A percentile compares a stretch with the other conserved stretches of the same genome.
Evolutionary conservation across 2,888 invertebrate genomes (phyloP).

Genomic region (Spisula solida): DNA sequence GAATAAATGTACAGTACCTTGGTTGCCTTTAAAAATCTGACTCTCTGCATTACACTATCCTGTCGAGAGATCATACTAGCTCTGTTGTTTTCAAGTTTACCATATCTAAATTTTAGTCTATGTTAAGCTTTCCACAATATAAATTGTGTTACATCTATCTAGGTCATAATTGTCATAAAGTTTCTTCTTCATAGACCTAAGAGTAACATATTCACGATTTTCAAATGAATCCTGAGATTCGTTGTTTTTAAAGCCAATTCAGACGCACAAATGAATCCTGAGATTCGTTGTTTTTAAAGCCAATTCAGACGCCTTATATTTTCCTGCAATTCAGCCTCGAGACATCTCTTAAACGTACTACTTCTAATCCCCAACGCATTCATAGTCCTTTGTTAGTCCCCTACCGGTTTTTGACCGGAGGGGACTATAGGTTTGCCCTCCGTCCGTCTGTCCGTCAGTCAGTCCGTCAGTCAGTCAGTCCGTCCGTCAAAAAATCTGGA

Average conservation of each 20-base stretch:
- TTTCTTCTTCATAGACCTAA: neutral
- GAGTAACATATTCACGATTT: neutral
- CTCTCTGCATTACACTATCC: neutral
- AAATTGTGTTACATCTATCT: neutral
- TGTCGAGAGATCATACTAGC: neutral
- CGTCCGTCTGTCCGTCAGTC: too few relatives aligned
- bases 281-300: neutral
- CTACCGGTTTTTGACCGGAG: too few relatives aligned
- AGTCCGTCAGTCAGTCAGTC: too few relatives aligned
- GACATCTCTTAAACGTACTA: neutral
- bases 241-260: neutral
- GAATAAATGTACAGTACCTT: too few relatives aligned
- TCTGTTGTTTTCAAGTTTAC: neutral
- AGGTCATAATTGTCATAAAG: neutral
- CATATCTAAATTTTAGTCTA: neutral
- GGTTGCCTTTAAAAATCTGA: too few relatives aligned
- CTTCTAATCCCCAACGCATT: neutral
- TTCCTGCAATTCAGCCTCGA: neutral
- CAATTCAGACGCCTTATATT: neutral
- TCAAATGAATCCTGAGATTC: neutral
- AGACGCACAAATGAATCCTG: neutral
- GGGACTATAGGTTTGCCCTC: too few relatives aligned
- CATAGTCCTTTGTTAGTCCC: too few relatives aligned
- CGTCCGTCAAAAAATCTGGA: too few relatives aligned
- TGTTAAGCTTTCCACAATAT: neutral